Evolutionary conservation across 2,113 vertebrate species (phyloP).

Genomic region (Tyrannus savana): DNA sequence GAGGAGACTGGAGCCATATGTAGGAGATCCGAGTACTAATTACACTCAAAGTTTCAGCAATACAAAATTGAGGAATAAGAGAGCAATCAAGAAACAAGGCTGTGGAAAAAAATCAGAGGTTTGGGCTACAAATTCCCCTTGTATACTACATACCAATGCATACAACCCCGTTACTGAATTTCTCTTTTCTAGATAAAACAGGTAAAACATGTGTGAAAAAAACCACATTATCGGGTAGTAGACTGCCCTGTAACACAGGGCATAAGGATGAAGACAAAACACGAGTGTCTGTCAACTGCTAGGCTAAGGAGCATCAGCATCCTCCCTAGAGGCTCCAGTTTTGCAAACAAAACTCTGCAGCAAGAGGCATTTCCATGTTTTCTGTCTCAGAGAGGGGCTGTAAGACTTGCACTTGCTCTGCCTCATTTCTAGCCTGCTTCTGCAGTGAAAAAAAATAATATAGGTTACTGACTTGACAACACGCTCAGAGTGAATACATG

Average conservation of each 20-base stretch:
- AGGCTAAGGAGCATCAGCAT: background rate
- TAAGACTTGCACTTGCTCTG: background rate
- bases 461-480: background rate
- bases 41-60: background rate
- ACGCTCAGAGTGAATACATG: background rate
- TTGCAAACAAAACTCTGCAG: background rate
- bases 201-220: background rate
- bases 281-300: background rate
- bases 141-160: background rate
- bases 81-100: background rate
- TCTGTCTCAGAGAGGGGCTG: background rate
- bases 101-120: background rate
- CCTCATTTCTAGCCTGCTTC: background rate
- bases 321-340: background rate
- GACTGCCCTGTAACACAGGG: background rate
- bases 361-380: background rate
- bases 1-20: background rate
- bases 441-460: background rate
- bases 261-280: background rate
- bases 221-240: background rate
- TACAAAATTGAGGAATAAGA: background rate
- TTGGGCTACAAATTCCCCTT: background rate
- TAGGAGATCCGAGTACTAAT: background rate
- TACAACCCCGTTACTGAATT: background rate
- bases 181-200: background rate